Percentiles rank a stretch among this genome's conserved stretches.
Conservation (phyloP, 2,888 invertebrate genomes). For the Junonia oenone region DNA sequence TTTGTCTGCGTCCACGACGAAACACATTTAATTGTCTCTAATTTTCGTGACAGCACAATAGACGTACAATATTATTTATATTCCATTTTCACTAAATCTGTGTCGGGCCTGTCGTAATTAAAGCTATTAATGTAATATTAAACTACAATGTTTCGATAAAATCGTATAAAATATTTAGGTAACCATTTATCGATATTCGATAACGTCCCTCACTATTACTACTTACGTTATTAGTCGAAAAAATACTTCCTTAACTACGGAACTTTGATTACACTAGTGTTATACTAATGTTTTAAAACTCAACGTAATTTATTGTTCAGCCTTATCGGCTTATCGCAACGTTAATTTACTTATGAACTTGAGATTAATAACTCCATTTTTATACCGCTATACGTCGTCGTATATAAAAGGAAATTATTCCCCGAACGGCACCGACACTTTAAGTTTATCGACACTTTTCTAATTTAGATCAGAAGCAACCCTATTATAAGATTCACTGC, state of each 20-base stretch:
- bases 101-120: conserved; percentile 20
- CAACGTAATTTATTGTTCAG: conserved; percentile 42
- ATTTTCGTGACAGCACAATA: conserved; percentile 12
- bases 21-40: conserved; percentile 23
- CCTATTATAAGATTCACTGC: conserved; percentile 33
- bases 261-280: conserved; percentile 28
- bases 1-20: conserved; percentile 18
- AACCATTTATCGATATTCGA: conserved; percentile 13
- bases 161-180: conserved; percentile 18
- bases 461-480: conserved; percentile 31
- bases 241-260: conserved; percentile 3
- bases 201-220: conserved; percentile 17
- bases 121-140: conserved; percentile 20
- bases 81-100: conserved; percentile 7
- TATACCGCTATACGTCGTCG: conserved; percentile 16
- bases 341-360: conserved; percentile 51
- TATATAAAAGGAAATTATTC: conserved; percentile 24
- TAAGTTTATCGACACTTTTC: conserved; percentile 27
- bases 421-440: conserved; percentile 11
- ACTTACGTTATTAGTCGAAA: conserved; percentile 4
- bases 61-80: conserved; percentile 1
- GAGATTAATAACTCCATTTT: conserved; percentile 53
- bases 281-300: conserved; percentile 38
- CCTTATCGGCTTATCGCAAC: conserved; percentile 50
- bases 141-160: conserved; percentile 19